Conservation (phyloP, 1,140 invertebrate species). For the Hyposmocoma kahamanoa region DNA sequence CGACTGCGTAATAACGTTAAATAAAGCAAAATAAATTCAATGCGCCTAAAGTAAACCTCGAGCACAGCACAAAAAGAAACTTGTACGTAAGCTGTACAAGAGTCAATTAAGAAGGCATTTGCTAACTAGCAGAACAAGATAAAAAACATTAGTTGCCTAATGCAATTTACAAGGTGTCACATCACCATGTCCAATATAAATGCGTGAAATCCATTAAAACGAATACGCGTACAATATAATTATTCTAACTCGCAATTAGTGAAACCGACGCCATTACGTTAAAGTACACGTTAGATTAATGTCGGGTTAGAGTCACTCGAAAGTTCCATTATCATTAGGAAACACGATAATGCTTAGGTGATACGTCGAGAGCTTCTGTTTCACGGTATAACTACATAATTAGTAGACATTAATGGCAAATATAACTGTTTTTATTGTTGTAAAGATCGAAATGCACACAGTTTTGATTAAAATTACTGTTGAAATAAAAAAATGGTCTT, state of each 20-base stretch:
- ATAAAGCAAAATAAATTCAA: not conserved
- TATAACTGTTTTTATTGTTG: too few relatives aligned
- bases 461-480: too few relatives aligned
- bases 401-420: too few relatives aligned
- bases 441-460: too few relatives aligned
- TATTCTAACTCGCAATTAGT: conserved; percentile 66
- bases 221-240: conserved; percentile 61
- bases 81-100: not conserved
- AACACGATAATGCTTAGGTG: conserved; percentile 36
- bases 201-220: conserved; percentile 60
- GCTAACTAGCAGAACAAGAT: not conserved
- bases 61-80: not conserved
- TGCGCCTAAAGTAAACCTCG: not conserved
- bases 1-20: not conserved
- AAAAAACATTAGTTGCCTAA: not conserved
- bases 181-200: conserved; percentile 4
- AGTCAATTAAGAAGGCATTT: not conserved
- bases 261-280: conserved; percentile 66
- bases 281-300: conserved; percentile 67
- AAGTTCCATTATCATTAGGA: conserved; percentile 67
- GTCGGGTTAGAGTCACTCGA: conserved; percentile 61
- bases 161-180: not conserved
- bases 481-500: too few relatives aligned
- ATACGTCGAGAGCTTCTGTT: too few relatives aligned
- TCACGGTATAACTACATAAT: too few relatives aligned